Percentiles rank a stretch among this genome's conserved stretches.
Conservation (phyloP, 2,113 vertebrate species). For the Garra rufa region DNA sequence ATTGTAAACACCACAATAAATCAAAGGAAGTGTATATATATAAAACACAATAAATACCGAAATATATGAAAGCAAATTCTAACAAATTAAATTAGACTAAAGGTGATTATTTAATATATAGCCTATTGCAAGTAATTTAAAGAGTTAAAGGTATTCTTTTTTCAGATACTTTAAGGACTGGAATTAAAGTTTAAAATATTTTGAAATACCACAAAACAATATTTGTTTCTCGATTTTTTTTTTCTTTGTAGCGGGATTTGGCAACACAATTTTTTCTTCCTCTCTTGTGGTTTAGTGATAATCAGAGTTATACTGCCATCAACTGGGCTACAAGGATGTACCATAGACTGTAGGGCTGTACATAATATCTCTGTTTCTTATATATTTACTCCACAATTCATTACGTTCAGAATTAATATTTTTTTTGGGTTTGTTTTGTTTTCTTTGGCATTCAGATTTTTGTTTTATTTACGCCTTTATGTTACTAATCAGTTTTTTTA, state of each 20-base stretch:
- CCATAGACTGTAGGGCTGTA: not conserved
- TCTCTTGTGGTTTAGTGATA: not conserved
- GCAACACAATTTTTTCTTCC: not conserved
- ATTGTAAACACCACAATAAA: not conserved
- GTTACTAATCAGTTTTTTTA: no score
- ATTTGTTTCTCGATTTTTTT: no score
- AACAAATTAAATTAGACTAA: not conserved
- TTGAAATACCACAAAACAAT: not conserved
- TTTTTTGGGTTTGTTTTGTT: no score
- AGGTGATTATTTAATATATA: not conserved
- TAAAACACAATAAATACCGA: no score
- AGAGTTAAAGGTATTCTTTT: not conserved
- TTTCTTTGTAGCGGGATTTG: not conserved
- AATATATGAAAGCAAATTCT: not conserved
- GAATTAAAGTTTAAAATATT: not conserved
- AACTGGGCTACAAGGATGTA: not conserved
- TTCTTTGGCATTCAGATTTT: no score
- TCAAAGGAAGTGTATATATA: no score
- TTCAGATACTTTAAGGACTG: not conserved
- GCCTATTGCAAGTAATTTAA: not conserved
- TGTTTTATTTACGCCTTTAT: no score
- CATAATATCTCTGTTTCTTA: not conserved
- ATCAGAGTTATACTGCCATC: constrained; percentile 2
- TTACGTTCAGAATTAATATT: not conserved
- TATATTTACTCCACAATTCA: not conserved